A percentile compares a stretch with the other conserved stretches of the same genome.
Conservation (phyloP, 2,113 vertebrate genomes). For the Sturnus vulgaris region DNA sequence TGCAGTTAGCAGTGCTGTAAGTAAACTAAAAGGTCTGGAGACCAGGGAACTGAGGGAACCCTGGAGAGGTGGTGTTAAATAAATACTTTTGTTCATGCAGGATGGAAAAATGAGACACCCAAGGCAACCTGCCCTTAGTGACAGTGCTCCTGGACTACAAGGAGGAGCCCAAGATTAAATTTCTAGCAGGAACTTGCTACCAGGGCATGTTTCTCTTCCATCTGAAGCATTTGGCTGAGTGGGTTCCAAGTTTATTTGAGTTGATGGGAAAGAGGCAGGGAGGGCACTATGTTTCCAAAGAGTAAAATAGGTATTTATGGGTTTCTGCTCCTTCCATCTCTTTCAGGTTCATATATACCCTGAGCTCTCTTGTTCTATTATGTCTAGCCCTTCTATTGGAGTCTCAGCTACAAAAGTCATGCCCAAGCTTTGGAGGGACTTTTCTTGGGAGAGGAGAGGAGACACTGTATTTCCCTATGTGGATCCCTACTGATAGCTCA, state of each 20-base stretch:
- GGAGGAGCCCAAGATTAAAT: neutral
- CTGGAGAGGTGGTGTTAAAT: slow-evolving; percentile 20
- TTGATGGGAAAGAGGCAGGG: neutral
- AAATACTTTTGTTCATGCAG: neutral
- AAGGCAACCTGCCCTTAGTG: neutral
- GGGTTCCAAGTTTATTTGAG: neutral
- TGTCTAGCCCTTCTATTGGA: neutral
- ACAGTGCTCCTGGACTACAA: neutral
- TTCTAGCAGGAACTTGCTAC: neutral
- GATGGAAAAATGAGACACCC: neutral
- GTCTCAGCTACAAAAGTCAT: neutral
- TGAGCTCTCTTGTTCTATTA: neutral
- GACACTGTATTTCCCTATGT: neutral
- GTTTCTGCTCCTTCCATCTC: neutral
- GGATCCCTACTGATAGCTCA: neutral
- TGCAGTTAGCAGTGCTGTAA: slow-evolving; percentile 25
- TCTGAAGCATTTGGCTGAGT: neutral
- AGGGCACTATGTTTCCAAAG: neutral
- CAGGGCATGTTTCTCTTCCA: neutral
- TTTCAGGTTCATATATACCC: neutral
- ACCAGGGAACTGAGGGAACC: slow-evolving; percentile 10
- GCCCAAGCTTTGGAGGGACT: neutral
- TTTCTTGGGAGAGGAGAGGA: neutral
- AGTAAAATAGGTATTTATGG: neutral
- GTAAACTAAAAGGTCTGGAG: slow-evolving; percentile 49